These are phyloP conservation scores for Macquaria australasica DNA, from an alignment of 2,113 vertebrate species.

Conservation along the genomic window DNA sequence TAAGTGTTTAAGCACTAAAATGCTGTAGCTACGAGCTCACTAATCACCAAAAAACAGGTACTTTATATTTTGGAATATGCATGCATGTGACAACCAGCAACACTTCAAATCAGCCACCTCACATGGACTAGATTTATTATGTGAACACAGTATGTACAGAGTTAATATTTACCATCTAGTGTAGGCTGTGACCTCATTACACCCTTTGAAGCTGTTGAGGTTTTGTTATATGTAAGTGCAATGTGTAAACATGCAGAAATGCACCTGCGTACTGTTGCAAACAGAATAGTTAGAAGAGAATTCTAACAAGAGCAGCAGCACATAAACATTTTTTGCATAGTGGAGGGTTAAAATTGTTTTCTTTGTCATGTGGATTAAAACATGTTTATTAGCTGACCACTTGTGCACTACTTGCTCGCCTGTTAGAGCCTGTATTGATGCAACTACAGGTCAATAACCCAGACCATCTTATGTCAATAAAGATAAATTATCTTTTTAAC, in stretches of 20 bases:
- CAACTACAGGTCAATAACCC: constrained; percentile 15
- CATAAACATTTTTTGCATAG: neutral
- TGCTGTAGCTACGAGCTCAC: too few relatives aligned
- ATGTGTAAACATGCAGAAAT: neutral
- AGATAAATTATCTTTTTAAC: neutral
- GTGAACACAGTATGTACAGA: neutral
- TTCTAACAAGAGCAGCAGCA: neutral
- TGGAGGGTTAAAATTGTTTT: neutral
- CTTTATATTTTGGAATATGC: neutral
- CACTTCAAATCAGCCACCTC: neutral
- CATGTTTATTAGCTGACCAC: neutral
- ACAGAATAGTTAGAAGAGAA: neutral
- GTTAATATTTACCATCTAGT: neutral
- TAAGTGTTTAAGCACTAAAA: too few relatives aligned
- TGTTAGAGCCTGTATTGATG: constrained; percentile 1
- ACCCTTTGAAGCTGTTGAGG: neutral
- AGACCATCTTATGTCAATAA: constrained; percentile 1
- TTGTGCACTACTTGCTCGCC: neutral
- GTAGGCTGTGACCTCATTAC: neutral
- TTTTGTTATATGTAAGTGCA: neutral
- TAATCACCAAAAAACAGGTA: neutral
- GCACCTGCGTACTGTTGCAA: neutral
- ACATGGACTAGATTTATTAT: neutral
- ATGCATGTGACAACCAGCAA: neutral
- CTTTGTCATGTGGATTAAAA: neutral